These are phyloP conservation scores for Scartelaos histophorus DNA, from an alignment of 2,113 vertebrate genomes.

Conservation along the genomic window DNA sequence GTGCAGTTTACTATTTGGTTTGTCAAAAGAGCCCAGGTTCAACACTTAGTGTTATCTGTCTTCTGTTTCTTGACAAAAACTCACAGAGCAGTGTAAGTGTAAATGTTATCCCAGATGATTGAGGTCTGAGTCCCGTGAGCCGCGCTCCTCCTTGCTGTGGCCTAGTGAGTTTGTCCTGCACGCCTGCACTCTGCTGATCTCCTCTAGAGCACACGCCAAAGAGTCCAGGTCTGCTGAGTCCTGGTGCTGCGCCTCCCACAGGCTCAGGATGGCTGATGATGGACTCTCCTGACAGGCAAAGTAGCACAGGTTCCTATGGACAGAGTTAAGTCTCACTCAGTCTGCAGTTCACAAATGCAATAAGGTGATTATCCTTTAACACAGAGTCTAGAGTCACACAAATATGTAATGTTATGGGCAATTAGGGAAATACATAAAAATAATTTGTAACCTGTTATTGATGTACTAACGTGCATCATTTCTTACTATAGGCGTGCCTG, in stretches of 20 bases:
- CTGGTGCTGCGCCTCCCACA: conserved; percentile 96
- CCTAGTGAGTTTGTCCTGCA: conserved; percentile 60
- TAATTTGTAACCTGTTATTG: neutral
- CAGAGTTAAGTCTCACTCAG: neutral
- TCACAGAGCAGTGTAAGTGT: conserved; percentile 54
- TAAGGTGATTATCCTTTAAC: neutral
- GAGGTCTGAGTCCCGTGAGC: conserved; percentile 61
- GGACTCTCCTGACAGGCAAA: conserved; percentile 93
- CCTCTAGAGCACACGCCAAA: conserved; percentile 91
- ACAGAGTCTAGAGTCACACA: neutral
- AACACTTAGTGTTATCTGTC: conserved; percentile 13
- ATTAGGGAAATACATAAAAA: neutral
- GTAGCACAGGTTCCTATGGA: conserved; percentile 89
- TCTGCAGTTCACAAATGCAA: neutral
- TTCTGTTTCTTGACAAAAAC: conserved; percentile 25
- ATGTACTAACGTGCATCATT: neutral
- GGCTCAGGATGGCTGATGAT: conserved; percentile 93
- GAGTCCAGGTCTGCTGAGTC: conserved; percentile 94
- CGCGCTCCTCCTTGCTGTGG: conserved; percentile 49
- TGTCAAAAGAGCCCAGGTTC: conserved; percentile 47
- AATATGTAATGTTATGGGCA: neutral
- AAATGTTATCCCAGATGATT: conserved; percentile 57
- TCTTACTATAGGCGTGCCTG: neutral
- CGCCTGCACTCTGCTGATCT: conserved; percentile 89
- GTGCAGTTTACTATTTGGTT: conserved; percentile 39